A percentile compares a stretch with the other conserved stretches of the same genome.
Evolutionary conservation across 2,888 invertebrate species (phyloP).

Genomic region (Habrosyne pyritoides): DNA sequence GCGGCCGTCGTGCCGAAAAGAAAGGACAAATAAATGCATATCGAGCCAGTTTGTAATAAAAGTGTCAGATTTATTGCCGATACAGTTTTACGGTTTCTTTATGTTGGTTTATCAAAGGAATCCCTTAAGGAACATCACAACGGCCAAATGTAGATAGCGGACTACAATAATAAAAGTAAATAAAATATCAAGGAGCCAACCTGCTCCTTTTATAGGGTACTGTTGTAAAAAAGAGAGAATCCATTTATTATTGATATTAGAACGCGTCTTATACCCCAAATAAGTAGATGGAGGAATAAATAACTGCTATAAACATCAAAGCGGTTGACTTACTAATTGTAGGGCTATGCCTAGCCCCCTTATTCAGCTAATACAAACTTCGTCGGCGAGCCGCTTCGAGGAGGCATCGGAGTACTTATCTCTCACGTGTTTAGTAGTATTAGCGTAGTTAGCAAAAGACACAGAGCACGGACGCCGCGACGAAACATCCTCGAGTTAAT

Average conservation of each 20-base stretch:
- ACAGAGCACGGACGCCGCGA: too few relatives aligned
- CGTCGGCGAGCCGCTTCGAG: too few relatives aligned
- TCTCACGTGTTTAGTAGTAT: too few relatives aligned
- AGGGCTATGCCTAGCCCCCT: too few relatives aligned
- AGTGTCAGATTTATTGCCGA: slow-evolving; percentile 37
- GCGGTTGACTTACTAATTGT: too few relatives aligned
- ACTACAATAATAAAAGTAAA: slow-evolving; percentile 28
- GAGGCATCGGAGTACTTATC: too few relatives aligned
- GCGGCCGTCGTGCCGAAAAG: not conserved
- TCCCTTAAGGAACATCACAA: slow-evolving; percentile 28
- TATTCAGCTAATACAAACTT: too few relatives aligned
- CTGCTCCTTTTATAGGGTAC: not conserved
- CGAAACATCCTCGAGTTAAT: too few relatives aligned
- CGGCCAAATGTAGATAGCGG: slow-evolving; percentile 26
- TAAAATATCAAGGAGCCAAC: slow-evolving; percentile 25
- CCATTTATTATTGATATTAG: not conserved
- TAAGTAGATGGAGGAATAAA: too few relatives aligned
- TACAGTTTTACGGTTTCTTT: slow-evolving; percentile 43
- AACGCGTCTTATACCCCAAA: too few relatives aligned
- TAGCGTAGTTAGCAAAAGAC: too few relatives aligned
- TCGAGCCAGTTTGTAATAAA: slow-evolving; percentile 26
- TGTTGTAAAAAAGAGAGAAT: not conserved
- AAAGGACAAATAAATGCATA: slow-evolving; percentile 13
- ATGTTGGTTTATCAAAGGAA: slow-evolving; percentile 35
- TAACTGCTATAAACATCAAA: too few relatives aligned